Conservation (phyloP, 2,113 vertebrate genomes). For the Pteropus alecto region DNA sequence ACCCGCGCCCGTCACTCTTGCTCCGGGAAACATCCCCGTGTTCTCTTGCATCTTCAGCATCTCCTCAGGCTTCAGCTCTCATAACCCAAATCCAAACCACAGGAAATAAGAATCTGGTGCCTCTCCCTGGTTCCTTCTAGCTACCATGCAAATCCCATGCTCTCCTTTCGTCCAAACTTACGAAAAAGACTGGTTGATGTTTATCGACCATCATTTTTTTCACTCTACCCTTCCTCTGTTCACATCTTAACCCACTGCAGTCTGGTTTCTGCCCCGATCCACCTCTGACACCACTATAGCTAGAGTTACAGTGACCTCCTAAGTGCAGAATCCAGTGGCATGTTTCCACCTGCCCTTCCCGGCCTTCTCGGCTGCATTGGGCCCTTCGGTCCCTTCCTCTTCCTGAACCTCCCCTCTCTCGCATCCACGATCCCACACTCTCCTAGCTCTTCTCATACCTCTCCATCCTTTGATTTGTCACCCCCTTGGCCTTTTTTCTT, state of each 20-base stretch:
- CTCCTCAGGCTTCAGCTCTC: neutral
- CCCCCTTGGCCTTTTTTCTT: accelerated
- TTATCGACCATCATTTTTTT: neutral
- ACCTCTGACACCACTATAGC: neutral
- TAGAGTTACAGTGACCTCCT: neutral
- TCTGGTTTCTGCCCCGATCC: neutral
- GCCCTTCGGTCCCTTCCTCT: neutral
- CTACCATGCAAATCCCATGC: neutral
- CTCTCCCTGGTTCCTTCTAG: neutral
- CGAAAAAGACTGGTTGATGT: neutral
- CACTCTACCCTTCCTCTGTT: neutral
- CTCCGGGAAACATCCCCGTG: neutral
- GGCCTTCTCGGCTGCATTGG: neutral
- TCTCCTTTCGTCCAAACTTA: neutral
- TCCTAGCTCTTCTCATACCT: neutral
- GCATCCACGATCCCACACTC: neutral
- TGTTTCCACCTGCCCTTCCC: neutral
- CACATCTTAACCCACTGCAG: neutral
- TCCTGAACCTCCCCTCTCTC: neutral
- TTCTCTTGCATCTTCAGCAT: neutral
- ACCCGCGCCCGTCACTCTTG: neutral
- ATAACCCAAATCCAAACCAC: neutral
- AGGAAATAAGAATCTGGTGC: neutral
- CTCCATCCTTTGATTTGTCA: neutral
- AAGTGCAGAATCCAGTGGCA: accelerated